A percentile compares a stretch with the other conserved stretches of the same genome.
phyloP scores from a whole-genome alignment of 2,888 invertebrate genomes.

The Lasius platythorax region DNA sequence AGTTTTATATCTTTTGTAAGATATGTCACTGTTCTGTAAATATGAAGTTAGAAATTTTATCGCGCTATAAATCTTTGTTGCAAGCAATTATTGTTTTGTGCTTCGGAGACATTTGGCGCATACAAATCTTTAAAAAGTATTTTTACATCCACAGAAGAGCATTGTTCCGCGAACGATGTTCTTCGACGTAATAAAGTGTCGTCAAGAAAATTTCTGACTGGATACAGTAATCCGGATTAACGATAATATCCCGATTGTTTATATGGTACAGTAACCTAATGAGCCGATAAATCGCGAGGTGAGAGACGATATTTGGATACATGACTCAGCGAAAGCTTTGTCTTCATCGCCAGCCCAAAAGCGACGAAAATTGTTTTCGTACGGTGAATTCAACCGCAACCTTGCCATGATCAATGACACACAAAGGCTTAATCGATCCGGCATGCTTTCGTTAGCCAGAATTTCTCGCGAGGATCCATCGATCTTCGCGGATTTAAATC shows the following conservation, averaged over 20 bases:
- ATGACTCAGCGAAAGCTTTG: constrained; percentile 59
- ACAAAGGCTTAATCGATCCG: constrained; percentile 61
- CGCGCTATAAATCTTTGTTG: neutral
- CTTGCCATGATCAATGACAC: constrained; percentile 68
- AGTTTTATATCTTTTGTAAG: neutral
- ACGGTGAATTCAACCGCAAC: constrained; percentile 48
- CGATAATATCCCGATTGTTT: constrained; percentile 57
- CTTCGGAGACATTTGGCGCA: neutral
- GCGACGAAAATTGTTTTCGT: constrained; percentile 64
- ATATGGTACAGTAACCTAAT: constrained; percentile 58
- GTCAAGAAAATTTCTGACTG: neutral
- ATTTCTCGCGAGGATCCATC: constrained; percentile 59
- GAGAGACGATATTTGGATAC: neutral
- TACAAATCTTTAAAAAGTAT: neutral
- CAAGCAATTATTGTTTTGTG: constrained; percentile 5
- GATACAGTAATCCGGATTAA: constrained; percentile 41
- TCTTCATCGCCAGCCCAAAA: constrained; percentile 38
- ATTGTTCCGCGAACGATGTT: neutral
- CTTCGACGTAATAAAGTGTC: neutral
- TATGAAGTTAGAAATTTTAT: neutral
- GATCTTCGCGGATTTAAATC: constrained; percentile 76
- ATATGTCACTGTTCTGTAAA: neutral
- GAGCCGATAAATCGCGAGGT: constrained; percentile 52
- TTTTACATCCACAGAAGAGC: neutral
- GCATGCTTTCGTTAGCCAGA: constrained; percentile 23